Evolutionary conservation across 2,888 invertebrate species (phyloP).

Genomic region (Herminia tarsipennalis): DNA sequence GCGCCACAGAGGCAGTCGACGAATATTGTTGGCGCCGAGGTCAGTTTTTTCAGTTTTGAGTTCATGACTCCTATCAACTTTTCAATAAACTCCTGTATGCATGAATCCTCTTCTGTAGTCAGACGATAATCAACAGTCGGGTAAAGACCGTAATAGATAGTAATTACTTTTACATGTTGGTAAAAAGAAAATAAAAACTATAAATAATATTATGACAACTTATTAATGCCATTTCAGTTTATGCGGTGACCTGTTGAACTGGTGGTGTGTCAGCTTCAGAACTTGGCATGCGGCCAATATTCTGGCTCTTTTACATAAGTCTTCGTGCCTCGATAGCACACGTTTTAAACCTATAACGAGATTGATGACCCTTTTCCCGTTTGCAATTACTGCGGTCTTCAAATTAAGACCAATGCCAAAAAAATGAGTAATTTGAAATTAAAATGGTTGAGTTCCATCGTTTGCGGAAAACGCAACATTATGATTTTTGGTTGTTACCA

Average conservation of each 20-base stretch:
- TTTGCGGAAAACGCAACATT: too few species aligned
- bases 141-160: too few species aligned
- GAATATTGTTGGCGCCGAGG: too few species aligned
- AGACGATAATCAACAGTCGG: too few species aligned
- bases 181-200: constrained; percentile 1
- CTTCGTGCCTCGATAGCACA: constrained; percentile 52
- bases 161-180: too few species aligned
- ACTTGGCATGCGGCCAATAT: constrained; percentile 53
- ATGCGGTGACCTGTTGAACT: constrained; percentile 56
- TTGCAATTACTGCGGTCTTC: constrained; percentile 18
- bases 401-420: constrained; percentile 26
- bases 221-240: constrained; percentile 25
- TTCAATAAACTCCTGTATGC: too few species aligned
- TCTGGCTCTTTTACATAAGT: constrained; percentile 54
- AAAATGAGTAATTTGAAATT: constrained; percentile 10
- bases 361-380: constrained; percentile 49
- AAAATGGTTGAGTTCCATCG: too few species aligned
- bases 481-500: too few species aligned
- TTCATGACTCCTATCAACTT: too few species aligned
- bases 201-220: constrained; percentile 13
- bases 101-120: too few species aligned
- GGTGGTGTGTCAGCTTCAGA: constrained; percentile 28
- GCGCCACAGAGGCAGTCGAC: too few species aligned
- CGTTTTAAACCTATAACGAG: constrained; percentile 51
- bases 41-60: too few species aligned